These are phyloP conservation scores for Melanotaenia pygmaea DNA, from an alignment of 2,797 vertebrate genomes.

Conservation along the genomic window DNA sequence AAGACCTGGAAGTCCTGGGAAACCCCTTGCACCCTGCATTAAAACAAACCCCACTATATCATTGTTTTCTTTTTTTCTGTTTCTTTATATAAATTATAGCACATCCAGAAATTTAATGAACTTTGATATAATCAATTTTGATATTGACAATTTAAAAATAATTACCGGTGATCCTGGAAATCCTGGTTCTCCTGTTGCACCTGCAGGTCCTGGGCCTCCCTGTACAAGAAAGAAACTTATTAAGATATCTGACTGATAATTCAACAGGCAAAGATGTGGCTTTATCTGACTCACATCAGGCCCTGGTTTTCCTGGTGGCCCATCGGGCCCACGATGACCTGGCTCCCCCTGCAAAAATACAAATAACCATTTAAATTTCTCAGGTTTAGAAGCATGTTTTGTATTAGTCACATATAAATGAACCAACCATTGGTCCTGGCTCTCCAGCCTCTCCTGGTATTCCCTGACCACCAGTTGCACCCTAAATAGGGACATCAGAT, in stretches of 20 bases:
- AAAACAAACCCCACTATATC: background rate
- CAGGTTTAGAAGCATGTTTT: background rate
- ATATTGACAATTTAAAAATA: background rate
- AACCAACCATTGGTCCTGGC: slow-evolving; percentile 74
- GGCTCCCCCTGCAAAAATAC: slow-evolving; percentile 83
- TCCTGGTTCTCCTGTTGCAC: slow-evolving; percentile 88
- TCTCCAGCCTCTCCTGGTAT: slow-evolving; percentile 91
- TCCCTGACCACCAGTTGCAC: slow-evolving; percentile 87
- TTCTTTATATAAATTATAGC: background rate
- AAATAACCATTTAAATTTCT: background rate
- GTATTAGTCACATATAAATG: background rate
- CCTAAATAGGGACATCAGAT: slow-evolving; percentile 74
- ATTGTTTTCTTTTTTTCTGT: too few relatives aligned
- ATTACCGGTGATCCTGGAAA: slow-evolving; percentile 90
- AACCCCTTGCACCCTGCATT: slow-evolving; percentile 88
- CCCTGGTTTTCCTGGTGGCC: slow-evolving; percentile 91
- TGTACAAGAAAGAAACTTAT: slow-evolving; percentile 52
- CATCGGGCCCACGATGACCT: slow-evolving; percentile 93
- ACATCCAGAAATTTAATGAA: background rate
- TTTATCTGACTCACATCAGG: slow-evolving; percentile 86
- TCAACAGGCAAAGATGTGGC: background rate
- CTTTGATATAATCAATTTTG: background rate
- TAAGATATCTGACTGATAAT: background rate
- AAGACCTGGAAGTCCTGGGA: slow-evolving; percentile 94
- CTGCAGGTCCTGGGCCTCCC: slow-evolving; percentile 91